These are phyloP conservation scores for Luffia ferchaultella DNA, from an alignment of 2,888 invertebrate genomes.

Conservation along the genomic window DNA sequence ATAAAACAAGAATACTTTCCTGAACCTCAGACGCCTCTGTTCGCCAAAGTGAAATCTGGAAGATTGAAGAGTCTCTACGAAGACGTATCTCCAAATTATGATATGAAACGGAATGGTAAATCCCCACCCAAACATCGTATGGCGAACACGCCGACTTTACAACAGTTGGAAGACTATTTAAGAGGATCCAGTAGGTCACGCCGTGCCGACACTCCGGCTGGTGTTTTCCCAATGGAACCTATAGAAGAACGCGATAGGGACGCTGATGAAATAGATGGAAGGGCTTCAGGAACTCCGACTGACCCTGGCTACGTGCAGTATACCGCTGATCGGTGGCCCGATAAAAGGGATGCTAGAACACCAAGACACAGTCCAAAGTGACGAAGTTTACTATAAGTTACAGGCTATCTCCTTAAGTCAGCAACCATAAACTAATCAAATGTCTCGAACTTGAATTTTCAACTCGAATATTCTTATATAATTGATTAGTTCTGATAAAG, in stretches of 20 bases:
- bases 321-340: conserved; percentile 74
- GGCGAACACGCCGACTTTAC: conserved; percentile 48
- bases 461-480: not conserved
- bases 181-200: conserved; percentile 37
- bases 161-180: conserved; percentile 57
- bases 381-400: too few species aligned
- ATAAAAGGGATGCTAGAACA: conserved; percentile 60
- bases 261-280: conserved; percentile 36
- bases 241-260: conserved; percentile 47
- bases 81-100: conserved; percentile 42
- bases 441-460: not conserved
- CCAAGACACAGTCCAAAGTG: conserved; percentile 61
- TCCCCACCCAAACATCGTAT: conserved; percentile 46
- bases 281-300: conserved; percentile 71
- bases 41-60: conserved; percentile 51
- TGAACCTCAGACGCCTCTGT: conserved; percentile 54
- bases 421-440: not conserved
- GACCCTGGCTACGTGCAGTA: conserved; percentile 80
- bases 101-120: conserved; percentile 34
- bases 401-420: too few species aligned
- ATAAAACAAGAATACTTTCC: conserved; percentile 53
- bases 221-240: conserved; percentile 60
- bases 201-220: conserved; percentile 44
- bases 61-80: conserved; percentile 42
- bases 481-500: too few species aligned